Evolutionary conservation across 2,797 vertebrate genomes (phyloP), one percentile per base, ranked within the genome.

Genomic region (Merluccius polli): DNA sequence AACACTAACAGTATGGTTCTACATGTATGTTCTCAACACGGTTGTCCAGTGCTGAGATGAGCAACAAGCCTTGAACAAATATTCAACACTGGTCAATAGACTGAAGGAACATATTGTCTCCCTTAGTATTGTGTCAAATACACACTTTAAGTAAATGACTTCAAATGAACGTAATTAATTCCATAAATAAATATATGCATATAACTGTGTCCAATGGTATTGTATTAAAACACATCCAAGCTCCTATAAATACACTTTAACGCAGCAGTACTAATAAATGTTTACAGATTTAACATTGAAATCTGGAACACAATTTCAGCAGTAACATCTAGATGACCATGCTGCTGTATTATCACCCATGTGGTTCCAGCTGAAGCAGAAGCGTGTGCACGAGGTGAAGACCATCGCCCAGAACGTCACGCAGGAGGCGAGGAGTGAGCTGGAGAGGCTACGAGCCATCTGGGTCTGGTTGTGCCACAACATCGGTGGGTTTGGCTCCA

Each of bases 391-490:
- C 18, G 90, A 94, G 3, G 24, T 94, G 74, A 89, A 93, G 81
- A 83, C 79, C 18, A 90, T 94, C 0, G 88, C 90, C 1, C 84
- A 83, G 59, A 85, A 83, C 74, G 88, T 96, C 88, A 94, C 93
- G 16, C 86, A 87, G 12, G 89, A 74, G 75, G 79, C 90, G 85
- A 89, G 82, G 16, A 93, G 80, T 4, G 91, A 94, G 68, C 80
- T 96, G 92, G 94, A 96, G 86, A 90, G 71, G 73, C 72, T 92
- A 27, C 84, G 94, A 24, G 91, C 94, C 71, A 90, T 93, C 79
- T 94, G 95, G 94, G 89, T 94, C 73, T 96, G 95, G 96, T 86
- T 96, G 73, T 96, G 95, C 81, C 89, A 95, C 85, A 95, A 94
- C 88, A 94, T 95, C 0, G 89, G 95, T 95, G 72, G 83, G 89